Evolutionary conservation across 2,888 invertebrate species (phyloP).

Genomic region (Eupithecia dodoneata): DNA sequence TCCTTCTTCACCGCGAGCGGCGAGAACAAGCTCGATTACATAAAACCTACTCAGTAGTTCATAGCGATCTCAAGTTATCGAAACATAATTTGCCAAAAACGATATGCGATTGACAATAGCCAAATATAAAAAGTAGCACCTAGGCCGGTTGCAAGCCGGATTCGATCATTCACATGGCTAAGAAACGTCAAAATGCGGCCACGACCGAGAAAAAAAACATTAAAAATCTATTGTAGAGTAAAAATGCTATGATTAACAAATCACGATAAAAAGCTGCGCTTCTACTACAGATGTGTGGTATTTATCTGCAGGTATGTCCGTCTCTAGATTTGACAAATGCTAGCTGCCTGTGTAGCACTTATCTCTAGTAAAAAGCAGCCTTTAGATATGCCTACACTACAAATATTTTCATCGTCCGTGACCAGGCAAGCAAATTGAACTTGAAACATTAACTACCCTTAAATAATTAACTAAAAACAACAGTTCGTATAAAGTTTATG

Average conservation of each 20-base stretch:
- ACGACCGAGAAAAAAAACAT: neutral
- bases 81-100: constrained; percentile 37
- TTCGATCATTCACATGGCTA: constrained; percentile 59
- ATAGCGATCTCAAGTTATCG: constrained; percentile 27
- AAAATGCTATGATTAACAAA: neutral
- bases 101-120: constrained; percentile 42
- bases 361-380: neutral
- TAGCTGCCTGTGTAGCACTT: neutral
- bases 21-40: constrained; percentile 39
- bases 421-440: constrained; percentile 63
- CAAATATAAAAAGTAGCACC: constrained; percentile 74
- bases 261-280: neutral
- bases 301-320: neutral
- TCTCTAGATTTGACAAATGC: neutral
- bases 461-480: constrained; percentile 58
- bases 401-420: no score
- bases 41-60: constrained; percentile 24
- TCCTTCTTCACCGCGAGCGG: constrained; percentile 28
- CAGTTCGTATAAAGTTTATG: constrained; percentile 57
- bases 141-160: constrained; percentile 60
- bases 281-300: neutral
- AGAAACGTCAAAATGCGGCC: constrained; percentile 60
- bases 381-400: neutral
- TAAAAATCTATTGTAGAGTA: neutral
- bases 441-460: constrained; percentile 14